These are phyloP conservation scores for Nothura maculosa DNA, from an alignment of 2,797 vertebrate genomes.

Conservation along the genomic window DNA sequence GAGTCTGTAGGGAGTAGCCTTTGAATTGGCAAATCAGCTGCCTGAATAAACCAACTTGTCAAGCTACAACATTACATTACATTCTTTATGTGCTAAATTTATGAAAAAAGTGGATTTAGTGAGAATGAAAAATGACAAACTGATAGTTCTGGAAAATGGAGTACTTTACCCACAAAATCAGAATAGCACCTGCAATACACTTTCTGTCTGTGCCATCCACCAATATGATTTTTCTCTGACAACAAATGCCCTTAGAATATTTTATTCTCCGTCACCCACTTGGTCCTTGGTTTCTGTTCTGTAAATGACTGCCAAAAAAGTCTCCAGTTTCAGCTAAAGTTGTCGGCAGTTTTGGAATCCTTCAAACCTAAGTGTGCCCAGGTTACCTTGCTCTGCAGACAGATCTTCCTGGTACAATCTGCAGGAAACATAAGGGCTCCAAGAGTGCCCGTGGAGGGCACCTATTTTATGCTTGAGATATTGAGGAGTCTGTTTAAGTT, in stretches of 20 bases:
- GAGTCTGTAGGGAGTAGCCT: constrained; percentile 65
- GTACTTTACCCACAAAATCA: background rate
- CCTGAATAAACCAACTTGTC: constrained; percentile 65
- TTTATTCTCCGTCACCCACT: background rate
- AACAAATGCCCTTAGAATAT: accelerated
- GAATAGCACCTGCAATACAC: background rate
- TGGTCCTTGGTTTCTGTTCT: background rate
- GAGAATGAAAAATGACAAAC: background rate
- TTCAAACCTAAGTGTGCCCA: background rate
- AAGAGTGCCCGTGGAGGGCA: background rate
- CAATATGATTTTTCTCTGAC: background rate
- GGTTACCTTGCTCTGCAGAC: background rate
- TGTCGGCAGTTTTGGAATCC: background rate
- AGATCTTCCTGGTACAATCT: background rate
- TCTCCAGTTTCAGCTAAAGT: background rate
- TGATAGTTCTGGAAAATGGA: background rate
- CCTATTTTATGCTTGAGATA: background rate
- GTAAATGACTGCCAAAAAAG: background rate
- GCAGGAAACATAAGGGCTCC: background rate
- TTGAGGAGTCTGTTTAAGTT: background rate
- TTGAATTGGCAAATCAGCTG: constrained; percentile 71
- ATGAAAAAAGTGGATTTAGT: constrained; percentile 3
- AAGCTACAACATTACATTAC: background rate
- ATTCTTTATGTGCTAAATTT: constrained; percentile 26
- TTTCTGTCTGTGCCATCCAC: background rate